These are phyloP conservation scores for Nephotettix cincticeps DNA, from an alignment of 1,140 invertebrate genomes.

Conservation along the genomic window DNA sequence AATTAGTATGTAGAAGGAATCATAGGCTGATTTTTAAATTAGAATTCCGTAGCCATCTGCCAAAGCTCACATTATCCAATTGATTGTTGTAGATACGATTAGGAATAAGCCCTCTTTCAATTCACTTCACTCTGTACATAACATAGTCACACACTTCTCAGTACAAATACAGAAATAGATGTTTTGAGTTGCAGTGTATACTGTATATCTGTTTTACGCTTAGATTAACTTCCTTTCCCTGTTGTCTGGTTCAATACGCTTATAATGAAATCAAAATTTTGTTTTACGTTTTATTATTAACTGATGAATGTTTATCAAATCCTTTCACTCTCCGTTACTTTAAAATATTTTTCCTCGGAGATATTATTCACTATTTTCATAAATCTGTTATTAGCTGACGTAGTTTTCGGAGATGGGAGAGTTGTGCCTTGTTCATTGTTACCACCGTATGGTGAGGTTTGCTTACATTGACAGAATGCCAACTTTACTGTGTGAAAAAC, in stretches of 20 bases:
- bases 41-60: conserved; percentile 1
- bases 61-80: background rate
- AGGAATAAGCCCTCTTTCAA: background rate
- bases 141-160: background rate
- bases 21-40: background rate
- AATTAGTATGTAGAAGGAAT: conserved; percentile 24
- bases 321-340: no score
- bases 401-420: background rate
- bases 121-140: background rate
- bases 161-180: conserved; percentile 6
- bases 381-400: no score
- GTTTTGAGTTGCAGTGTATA: no score
- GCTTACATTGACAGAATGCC: background rate
- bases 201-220: no score
- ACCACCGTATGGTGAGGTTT: background rate
- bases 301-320: no score
- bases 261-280: no score
- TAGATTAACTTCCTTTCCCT: no score
- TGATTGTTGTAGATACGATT: conserved; percentile 3
- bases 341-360: no score
- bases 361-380: no score
- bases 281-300: no score
- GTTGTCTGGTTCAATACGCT: no score
- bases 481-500: background rate
- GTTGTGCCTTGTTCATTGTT: background rate